Evolutionary conservation across 1,140 invertebrate genomes (phyloP), one percentile per base, ranked within the genome.

Genomic region (Belonocnema kinseyi): DNA sequence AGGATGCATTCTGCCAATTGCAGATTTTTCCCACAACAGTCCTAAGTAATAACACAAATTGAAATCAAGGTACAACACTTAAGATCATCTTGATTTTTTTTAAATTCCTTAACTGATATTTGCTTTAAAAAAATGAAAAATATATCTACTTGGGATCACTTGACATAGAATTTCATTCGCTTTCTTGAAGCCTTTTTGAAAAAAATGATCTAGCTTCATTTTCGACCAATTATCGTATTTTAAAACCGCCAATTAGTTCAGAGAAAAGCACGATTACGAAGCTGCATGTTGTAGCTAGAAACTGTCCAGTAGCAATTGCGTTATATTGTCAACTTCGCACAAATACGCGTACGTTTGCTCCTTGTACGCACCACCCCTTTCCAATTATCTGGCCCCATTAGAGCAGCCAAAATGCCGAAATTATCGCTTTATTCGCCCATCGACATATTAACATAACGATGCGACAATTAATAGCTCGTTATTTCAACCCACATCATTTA

Each of bases 361-460:
- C 77, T 84, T 80, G 80, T 80, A 77, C 73, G 66, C 74, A 46
- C 79, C 61, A 66, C 79, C 82, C 77, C 82, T 82, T 83, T 84
- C 85, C 83, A 85, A 87, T 87, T 87, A 87, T 82, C 83, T 66
- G 80, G 82, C 78, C 78, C 83, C 82, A 86, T 85, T 86, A 86
- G 82, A 81, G 81, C 78, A 76, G 71, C 76, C 80, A 80, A 81
- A 81, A 80, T 80, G 58, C 78, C 78, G 80, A 78, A 85, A 87
- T 87, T 87, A 87, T 87, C 85, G 84, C 85, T 83, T 87, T 81
- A 79, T 87, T 86, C 80, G 77, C 75, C 80, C 72, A 78, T 81
- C 82, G 80, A 75, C 79, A 81, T 82, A 87, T 87, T 87, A 85
- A 85, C 85, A 85, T 85, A 87, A 85, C 84, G 83, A 85, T 77